Base-by-base conservation (phyloP, 2,888 invertebrate species). In the Acronicta psi region DNA sequence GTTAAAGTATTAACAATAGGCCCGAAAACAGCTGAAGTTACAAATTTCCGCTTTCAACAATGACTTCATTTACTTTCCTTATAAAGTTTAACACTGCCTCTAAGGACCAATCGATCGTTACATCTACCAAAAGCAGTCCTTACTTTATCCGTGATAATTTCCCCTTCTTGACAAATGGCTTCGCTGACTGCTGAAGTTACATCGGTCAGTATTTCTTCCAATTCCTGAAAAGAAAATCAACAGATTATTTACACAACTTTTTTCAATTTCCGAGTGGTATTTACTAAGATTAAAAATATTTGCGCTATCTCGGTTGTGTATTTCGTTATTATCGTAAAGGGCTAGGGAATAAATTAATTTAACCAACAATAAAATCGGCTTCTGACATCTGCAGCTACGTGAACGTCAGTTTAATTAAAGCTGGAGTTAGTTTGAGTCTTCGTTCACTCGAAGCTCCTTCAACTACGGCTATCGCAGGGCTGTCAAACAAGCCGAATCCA, bases 161-260 rank as follows among this genome's bases (percentile, higher is more conserved):
- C 96, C 58, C 98, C 97, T 76, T 98, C 97, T 87, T 98, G 98
- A 79, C 97, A 96, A 82, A 98, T 96, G 20, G 98, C 97, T 73
- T 98, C 98, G 79, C 98, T 96, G 77, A 98, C 95, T 61, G 98
- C 97, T 79, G 97, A 95, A 88, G 98, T 98, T 63, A 99, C 96
- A 86, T 99, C 98, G 72, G 96, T 96, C 93, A 99, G 97, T 83
- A 99, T 97, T 87, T 98, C 98, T 92, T 99, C 98, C 83, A 99
- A 94, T 94, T 99, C 99, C 97, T 98, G 96, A 77, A 96, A 95
- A 69, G 75, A 79, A 70, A 68, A 67, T 59, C 45, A 65, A 65
- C 34, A 49, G 47, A 36, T 23, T 4, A n/a, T n/a, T n/a, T n/a
- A 23, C 9, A 25, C 5, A n/a, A 5, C 2, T 13, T 9, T n/a